Percentiles rank a stretch among this genome's conserved stretches.
phyloP scores from a whole-genome alignment of 2,113 vertebrate species.

The Dicrurus megarhynchus region DNA sequence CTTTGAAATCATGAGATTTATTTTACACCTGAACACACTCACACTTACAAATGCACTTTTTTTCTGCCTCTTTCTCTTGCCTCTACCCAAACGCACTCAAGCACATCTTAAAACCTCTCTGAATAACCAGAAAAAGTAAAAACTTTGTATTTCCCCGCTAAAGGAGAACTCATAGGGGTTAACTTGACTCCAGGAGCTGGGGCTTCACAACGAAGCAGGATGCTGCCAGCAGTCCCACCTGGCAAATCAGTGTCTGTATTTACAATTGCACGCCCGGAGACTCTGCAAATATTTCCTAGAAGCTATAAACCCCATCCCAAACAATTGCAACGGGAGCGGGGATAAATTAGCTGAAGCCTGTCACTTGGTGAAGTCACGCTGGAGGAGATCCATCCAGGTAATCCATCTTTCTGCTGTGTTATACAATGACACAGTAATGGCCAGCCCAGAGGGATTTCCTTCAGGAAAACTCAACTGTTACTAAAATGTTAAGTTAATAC shows the following conservation, averaged over 20 bases:
- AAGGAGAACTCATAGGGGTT: background rate
- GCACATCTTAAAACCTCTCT: background rate
- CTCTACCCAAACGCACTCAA: background rate
- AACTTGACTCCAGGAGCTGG: background rate
- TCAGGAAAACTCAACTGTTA: conserved; percentile 41
- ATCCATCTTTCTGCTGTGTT: conserved; percentile 32
- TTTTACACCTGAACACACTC: background rate
- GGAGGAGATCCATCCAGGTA: conserved; percentile 36
- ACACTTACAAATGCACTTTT: background rate
- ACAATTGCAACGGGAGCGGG: fast-evolving
- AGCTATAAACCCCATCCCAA: background rate
- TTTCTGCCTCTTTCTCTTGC: background rate
- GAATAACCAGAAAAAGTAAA: background rate
- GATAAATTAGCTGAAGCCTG: background rate
- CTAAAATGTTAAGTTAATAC: conserved; percentile 50
- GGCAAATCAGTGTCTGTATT: background rate
- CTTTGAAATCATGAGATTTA: background rate
- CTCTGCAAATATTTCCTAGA: background rate
- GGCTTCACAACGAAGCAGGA: background rate
- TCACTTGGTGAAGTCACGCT: conserved; percentile 6
- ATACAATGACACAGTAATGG: conserved; percentile 23
- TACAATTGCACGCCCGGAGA: background rate
- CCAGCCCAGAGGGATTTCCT: conserved; percentile 46
- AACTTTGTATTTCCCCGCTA: fast-evolving
- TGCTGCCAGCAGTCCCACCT: background rate